These are phyloP conservation scores for Bolinopsis microptera DNA, from an alignment of 37 sponge, comb jelly and placozoan genomes.

Conservation along the genomic window DNA sequence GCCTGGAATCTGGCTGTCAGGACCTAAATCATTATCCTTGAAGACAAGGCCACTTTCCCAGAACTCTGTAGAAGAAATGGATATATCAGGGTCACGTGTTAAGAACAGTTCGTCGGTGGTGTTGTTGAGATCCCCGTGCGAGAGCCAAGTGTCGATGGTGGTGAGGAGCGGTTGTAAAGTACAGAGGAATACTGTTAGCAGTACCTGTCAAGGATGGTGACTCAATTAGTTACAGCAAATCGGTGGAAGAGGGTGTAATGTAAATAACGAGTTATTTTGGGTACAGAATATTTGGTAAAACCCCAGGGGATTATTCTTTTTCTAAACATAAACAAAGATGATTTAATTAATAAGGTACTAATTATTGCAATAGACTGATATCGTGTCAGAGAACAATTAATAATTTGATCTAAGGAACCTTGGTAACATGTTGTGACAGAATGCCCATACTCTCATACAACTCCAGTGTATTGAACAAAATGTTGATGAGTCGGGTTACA, in stretches of 20 bases:
- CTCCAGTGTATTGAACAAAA: neutral
- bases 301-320: no score
- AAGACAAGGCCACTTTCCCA: slow-evolving; percentile 7
- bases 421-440: slow-evolving; percentile 13
- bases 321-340: no score
- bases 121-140: slow-evolving; percentile 55
- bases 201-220: slow-evolving; percentile 41
- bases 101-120: slow-evolving; percentile 58
- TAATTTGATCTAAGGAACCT: no score
- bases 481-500: slow-evolving; percentile 47
- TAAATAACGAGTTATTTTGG: no score
- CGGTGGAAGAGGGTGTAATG: no score
- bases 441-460: slow-evolving; percentile 62
- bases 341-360: no score
- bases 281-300: no score
- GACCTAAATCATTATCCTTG: neutral
- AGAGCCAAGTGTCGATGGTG: slow-evolving; percentile 31
- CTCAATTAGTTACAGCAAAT: no score
- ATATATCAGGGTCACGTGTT: slow-evolving; percentile 31
- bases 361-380: no score
- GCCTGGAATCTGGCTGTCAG: neutral
- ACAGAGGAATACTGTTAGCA: slow-evolving; percentile 44
- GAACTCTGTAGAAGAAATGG: neutral
- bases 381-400: no score
- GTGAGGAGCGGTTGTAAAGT: slow-evolving; percentile 51